These are phyloP conservation scores for Encarsia formosa DNA, from an alignment of 2,888 invertebrate genomes.

Conservation along the genomic window DNA sequence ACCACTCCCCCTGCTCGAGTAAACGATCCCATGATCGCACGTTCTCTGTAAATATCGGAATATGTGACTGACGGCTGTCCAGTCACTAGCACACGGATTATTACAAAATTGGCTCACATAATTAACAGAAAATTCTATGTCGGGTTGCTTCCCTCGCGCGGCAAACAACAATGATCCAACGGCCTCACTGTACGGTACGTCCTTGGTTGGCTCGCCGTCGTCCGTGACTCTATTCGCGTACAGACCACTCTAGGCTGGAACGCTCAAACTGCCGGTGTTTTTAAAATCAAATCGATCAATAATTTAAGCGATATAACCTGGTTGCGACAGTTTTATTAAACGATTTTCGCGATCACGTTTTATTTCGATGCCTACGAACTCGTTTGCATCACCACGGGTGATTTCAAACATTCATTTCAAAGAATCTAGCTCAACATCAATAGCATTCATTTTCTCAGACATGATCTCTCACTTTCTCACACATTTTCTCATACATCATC, in stretches of 20 bases:
- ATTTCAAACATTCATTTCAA: constrained; percentile 15
- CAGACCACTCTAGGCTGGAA: constrained; percentile 16
- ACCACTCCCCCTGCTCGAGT: background rate
- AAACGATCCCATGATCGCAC: background rate
- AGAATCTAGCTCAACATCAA: constrained; percentile 5
- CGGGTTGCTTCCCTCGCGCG: background rate
- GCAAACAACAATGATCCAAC: constrained; percentile 2
- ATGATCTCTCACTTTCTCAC: no score
- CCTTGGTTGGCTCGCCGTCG: constrained; percentile 27
- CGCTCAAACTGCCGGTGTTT: constrained; percentile 5
- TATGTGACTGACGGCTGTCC: background rate
- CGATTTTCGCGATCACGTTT: constrained; percentile 8
- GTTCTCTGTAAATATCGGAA: constrained; percentile 2
- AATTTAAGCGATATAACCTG: constrained; percentile 13
- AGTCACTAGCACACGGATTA: background rate
- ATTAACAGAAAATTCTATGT: constrained; percentile 4
- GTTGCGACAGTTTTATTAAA: constrained; percentile 13
- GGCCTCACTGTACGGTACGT: constrained; percentile 1
- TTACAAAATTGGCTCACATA: constrained; percentile 1
- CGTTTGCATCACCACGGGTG: constrained; percentile 5
- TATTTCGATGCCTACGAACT: constrained; percentile 21
- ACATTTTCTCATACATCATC: constrained; percentile 25
- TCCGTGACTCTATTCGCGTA: constrained; percentile 17
- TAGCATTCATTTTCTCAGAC: constrained; percentile 1
- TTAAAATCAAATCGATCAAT: constrained; percentile 13